Evolutionary conservation across 1,140 invertebrate genomes (phyloP).

Genomic region (Caenorhabditis brenneri): DNA sequence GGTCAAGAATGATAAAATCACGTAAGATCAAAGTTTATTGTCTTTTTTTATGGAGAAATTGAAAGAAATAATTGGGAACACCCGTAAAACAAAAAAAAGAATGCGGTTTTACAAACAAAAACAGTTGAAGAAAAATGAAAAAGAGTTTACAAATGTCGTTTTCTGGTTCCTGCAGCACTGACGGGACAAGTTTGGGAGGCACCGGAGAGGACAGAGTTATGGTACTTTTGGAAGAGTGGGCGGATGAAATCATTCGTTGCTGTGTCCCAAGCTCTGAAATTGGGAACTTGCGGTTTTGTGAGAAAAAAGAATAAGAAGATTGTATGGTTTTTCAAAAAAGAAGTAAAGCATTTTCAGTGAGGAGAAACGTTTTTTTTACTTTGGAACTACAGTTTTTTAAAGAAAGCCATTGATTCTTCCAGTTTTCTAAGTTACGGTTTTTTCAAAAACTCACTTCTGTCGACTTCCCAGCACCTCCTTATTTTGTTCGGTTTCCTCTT

Average conservation of each 20-base stretch:
- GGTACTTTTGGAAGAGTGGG: slow-evolving; percentile 58
- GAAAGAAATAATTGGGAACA: neutral
- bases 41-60: neutral
- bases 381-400: too few relatives aligned
- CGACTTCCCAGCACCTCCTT: slow-evolving; percentile 52
- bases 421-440: neutral
- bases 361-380: too few relatives aligned
- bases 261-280: slow-evolving; percentile 59
- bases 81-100: neutral
- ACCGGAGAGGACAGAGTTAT: slow-evolving; percentile 22
- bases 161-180: neutral
- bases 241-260: slow-evolving; percentile 56
- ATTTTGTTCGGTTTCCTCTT: slow-evolving; percentile 59
- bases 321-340: too few relatives aligned
- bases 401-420: neutral
- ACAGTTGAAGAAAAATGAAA: too few relatives aligned
- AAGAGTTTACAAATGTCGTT: slow-evolving; percentile 16
- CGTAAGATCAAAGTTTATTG: neutral
- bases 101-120: neutral
- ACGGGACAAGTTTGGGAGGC: neutral
- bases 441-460: neutral
- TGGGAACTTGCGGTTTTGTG: too few relatives aligned
- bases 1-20: neutral
- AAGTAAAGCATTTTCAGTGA: too few relatives aligned
- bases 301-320: too few relatives aligned